phyloP scores from a whole-genome alignment of 1,140 invertebrate genomes.

The Chelonus insularis region DNA sequence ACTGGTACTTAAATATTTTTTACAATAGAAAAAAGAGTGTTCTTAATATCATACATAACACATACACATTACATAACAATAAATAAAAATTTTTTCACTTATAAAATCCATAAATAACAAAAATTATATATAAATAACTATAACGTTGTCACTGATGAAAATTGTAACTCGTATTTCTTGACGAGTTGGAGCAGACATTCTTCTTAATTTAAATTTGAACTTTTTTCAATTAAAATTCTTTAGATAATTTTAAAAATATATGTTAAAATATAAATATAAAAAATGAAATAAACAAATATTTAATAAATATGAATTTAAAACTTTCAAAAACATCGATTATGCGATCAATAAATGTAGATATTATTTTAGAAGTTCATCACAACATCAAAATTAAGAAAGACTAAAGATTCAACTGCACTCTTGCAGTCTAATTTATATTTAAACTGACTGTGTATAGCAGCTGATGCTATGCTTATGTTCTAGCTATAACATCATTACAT shows the following conservation, averaged over 20 bases:
- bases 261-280: too few relatives aligned
- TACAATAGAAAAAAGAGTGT: too few relatives aligned
- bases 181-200: constrained; percentile 48
- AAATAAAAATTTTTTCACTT: constrained; percentile 2
- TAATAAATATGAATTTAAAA: not conserved
- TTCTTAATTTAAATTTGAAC: not conserved
- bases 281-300: not conserved
- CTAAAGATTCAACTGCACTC: constrained; percentile 49
- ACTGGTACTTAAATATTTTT: too few relatives aligned
- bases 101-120: not conserved
- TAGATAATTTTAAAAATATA: too few relatives aligned
- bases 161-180: constrained; percentile 53
- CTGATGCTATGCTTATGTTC: constrained; percentile 20
- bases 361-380: constrained; percentile 32
- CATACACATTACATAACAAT: not conserved
- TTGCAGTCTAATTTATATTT: constrained; percentile 55
- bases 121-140: constrained; percentile 50
- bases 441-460: constrained; percentile 37
- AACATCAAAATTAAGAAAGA: constrained; percentile 51
- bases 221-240: constrained; percentile 15
- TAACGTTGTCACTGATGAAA: constrained; percentile 45
- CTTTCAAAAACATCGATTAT: not conserved
- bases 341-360: not conserved
- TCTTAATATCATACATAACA: not conserved
- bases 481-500: too few relatives aligned